Conservation (phyloP, 2,888 invertebrate species). For the Alcis repandata region DNA sequence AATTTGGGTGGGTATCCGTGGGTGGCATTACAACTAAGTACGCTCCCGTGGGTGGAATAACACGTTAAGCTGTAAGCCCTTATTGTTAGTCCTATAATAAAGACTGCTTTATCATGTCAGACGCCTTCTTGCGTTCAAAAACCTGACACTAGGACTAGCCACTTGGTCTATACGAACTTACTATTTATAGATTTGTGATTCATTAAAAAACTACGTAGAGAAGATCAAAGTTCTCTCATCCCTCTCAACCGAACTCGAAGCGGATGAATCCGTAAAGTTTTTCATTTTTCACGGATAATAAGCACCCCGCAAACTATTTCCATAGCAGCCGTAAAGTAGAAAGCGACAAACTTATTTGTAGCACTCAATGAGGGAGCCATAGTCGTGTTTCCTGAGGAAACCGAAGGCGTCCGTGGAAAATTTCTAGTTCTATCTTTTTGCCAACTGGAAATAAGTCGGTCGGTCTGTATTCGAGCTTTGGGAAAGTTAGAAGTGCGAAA, state of each 20-base stretch:
- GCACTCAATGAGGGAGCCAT: not conserved
- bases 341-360: not conserved
- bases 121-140: no score
- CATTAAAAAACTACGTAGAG: no score
- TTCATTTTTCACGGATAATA: constrained; percentile 22
- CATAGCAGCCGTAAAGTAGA: constrained; percentile 21
- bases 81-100: no score
- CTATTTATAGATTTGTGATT: no score
- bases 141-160: no score
- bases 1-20: no score
- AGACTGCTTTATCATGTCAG: no score
- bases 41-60: no score
- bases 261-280: constrained; percentile 11
- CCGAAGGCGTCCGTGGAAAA: not conserved
- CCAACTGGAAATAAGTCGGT: not conserved
- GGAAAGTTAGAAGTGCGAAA: constrained; percentile 27
- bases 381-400: not conserved
- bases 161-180: no score
- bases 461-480: not conserved
- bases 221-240: no score
- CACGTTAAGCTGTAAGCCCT: no score
- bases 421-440: not conserved
- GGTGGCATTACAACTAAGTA: no score
- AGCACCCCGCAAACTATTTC: constrained; percentile 27
- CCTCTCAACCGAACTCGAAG: not conserved